Percentiles rank a stretch among this genome's conserved stretches.
Conservation (phyloP, 53 echinoderm and acorn worm genomes). For the Henricia sp. region DNA sequence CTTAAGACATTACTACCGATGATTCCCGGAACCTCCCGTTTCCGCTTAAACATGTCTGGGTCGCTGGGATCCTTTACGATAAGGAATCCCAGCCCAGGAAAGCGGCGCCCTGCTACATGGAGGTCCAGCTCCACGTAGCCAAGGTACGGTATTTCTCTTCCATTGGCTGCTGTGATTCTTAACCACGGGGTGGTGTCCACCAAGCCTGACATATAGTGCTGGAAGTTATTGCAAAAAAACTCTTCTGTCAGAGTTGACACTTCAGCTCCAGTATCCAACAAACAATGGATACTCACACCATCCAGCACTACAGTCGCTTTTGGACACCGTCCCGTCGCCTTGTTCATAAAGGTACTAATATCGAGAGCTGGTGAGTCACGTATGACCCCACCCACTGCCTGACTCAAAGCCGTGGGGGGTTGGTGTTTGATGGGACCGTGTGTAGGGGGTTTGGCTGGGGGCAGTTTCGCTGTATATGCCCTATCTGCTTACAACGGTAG, state of each 20-base stretch:
- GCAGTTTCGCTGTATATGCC: not conserved
- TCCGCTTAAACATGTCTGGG: not conserved
- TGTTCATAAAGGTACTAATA: not conserved
- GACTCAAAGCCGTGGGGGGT: too few relatives aligned
- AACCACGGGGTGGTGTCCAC: not conserved
- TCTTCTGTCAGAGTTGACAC: not conserved
- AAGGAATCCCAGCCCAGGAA: not conserved
- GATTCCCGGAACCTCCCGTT: not conserved
- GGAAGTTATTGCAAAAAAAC: not conserved
- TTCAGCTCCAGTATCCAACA: constrained; percentile 5
- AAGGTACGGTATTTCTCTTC: not conserved
- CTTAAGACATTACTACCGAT: not conserved
- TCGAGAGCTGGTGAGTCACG: not conserved
- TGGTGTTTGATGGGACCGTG: not conserved
- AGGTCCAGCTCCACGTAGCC: not conserved
- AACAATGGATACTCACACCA: not conserved
- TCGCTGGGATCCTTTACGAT: not conserved
- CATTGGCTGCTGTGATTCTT: constrained; percentile 2
- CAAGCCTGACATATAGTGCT: not conserved
- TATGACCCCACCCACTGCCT: not conserved
- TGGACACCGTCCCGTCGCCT: not conserved
- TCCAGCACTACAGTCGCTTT: not conserved
- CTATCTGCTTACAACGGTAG: not conserved
- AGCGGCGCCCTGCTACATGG: not conserved
- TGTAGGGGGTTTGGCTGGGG: too few relatives aligned